A percentile compares a stretch with the other conserved stretches of the same genome.
phyloP scores from a whole-genome alignment of 2,113 vertebrate genomes.

The Perca fluviatilis region DNA sequence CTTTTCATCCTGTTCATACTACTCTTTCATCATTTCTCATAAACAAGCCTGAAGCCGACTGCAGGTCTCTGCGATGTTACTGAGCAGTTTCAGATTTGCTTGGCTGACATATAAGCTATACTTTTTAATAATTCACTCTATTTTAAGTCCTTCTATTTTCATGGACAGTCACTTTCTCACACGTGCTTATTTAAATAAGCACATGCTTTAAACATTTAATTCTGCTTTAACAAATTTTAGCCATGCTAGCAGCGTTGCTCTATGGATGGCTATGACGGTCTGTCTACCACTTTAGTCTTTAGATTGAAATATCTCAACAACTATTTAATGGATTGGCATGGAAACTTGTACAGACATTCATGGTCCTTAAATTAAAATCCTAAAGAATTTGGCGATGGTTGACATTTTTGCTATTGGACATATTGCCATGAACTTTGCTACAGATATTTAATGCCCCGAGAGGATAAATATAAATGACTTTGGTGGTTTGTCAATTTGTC shows the following conservation, averaged over 20 bases:
- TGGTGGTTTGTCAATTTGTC: not conserved
- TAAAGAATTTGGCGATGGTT: not conserved
- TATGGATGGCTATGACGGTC: not conserved
- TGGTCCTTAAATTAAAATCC: not conserved
- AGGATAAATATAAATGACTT: not conserved
- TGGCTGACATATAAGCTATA: not conserved
- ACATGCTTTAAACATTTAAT: too few relatives aligned
- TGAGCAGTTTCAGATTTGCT: not conserved
- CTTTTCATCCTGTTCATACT: slow-evolving; percentile 19
- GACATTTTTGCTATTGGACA: not conserved
- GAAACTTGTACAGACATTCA: not conserved
- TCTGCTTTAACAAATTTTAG: not conserved
- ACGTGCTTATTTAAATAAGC: not conserved
- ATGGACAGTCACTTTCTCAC: not conserved
- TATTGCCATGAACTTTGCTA: not conserved
- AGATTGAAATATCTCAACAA: not conserved
- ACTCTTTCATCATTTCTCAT: slow-evolving; percentile 26
- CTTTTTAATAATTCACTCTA: not conserved
- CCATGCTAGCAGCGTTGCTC: not conserved
- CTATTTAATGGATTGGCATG: too few relatives aligned
- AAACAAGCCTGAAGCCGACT: not conserved
- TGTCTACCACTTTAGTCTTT: not conserved
- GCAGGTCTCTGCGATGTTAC: slow-evolving; percentile 15
- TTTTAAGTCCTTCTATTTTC: slow-evolving; percentile 3
- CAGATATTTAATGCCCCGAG: not conserved